phyloP scores from a whole-genome alignment of 2,888 invertebrate species.

The Dendrolimus pini region DNA sequence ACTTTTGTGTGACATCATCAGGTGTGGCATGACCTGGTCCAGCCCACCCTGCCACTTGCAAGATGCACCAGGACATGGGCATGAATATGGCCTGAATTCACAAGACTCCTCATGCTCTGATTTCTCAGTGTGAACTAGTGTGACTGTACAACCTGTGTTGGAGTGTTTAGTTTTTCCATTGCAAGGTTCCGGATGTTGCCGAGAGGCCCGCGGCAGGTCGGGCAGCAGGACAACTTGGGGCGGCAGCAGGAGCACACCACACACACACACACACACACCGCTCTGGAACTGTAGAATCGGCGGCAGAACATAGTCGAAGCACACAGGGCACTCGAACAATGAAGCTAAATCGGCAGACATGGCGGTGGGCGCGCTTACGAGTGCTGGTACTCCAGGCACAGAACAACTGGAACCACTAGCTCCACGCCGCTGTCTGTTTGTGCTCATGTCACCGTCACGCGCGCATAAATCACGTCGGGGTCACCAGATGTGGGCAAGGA shows the following conservation, averaged over 20 bases:
- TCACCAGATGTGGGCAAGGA: too few relatives aligned
- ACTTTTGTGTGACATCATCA: constrained; percentile 97
- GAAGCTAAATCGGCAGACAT: constrained; percentile 93
- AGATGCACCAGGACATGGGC: constrained; percentile 99
- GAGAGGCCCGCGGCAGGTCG: constrained; percentile 97
- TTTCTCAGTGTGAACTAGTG: constrained; percentile 97
- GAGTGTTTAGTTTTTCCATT: constrained; percentile 99
- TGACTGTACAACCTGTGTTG: constrained; percentile 94
- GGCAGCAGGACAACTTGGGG: constrained; percentile 97
- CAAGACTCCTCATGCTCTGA: constrained; percentile 99
- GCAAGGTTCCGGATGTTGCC: constrained; percentile 98
- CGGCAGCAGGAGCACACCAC: constrained; percentile 98
- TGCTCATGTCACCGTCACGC: constrained; percentile 75
- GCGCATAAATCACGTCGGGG: constrained; percentile 50
- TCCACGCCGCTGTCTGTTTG: constrained; percentile 73
- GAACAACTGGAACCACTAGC: constrained; percentile 74
- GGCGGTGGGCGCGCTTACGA: constrained; percentile 78
- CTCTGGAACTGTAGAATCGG: constrained; percentile 99
- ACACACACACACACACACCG: too few relatives aligned
- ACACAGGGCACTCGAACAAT: constrained; percentile 96
- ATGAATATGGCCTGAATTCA: constrained; percentile 98
- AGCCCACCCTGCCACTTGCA: constrained; percentile 99
- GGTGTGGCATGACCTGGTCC: constrained; percentile 98
- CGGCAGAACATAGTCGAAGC: constrained; percentile 99
- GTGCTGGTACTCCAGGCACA: constrained; percentile 68